phyloP scores from a whole-genome alignment of 2,888 invertebrate genomes.

The Eulithis testata region DNA sequence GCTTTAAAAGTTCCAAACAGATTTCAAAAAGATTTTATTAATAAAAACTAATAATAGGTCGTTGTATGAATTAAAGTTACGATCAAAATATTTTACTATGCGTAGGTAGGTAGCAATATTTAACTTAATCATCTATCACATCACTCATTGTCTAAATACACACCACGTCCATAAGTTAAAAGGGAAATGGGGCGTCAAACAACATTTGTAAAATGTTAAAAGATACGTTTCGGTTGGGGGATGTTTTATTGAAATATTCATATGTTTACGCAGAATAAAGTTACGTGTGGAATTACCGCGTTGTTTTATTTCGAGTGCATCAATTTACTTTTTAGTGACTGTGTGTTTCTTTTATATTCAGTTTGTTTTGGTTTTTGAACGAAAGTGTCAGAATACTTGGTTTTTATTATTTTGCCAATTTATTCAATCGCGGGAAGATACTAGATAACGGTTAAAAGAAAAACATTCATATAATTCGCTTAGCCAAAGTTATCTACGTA shows the following conservation, averaged over 20 bases:
- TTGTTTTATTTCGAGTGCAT: slow-evolving; percentile 28
- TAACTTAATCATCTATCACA: neutral
- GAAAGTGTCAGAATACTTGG: too few species aligned
- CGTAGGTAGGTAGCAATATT: neutral
- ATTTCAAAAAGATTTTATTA: too few species aligned
- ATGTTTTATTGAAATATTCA: slow-evolving; percentile 38
- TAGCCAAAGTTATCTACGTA: too few species aligned
- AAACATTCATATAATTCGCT: too few species aligned
- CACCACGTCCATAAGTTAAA: slow-evolving; percentile 8
- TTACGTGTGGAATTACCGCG: slow-evolving; percentile 23
- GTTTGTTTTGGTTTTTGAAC: too few species aligned
- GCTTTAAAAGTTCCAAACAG: too few species aligned
- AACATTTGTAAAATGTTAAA: slow-evolving; percentile 37
- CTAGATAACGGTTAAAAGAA: too few species aligned
- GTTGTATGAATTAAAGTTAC: too few species aligned
- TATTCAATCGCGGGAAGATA: too few species aligned
- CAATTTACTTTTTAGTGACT: slow-evolving; percentile 22
- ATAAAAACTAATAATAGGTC: too few species aligned
- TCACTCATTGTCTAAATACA: slow-evolving; percentile 1
- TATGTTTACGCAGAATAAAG: slow-evolving; percentile 38
- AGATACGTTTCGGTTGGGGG: slow-evolving; percentile 26
- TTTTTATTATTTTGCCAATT: too few species aligned
- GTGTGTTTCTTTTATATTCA: neutral
- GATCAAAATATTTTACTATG: too few species aligned
- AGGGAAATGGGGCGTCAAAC: slow-evolving; percentile 32